Conservation (phyloP, 2,888 invertebrate species). For the Polia nebulosa region DNA sequence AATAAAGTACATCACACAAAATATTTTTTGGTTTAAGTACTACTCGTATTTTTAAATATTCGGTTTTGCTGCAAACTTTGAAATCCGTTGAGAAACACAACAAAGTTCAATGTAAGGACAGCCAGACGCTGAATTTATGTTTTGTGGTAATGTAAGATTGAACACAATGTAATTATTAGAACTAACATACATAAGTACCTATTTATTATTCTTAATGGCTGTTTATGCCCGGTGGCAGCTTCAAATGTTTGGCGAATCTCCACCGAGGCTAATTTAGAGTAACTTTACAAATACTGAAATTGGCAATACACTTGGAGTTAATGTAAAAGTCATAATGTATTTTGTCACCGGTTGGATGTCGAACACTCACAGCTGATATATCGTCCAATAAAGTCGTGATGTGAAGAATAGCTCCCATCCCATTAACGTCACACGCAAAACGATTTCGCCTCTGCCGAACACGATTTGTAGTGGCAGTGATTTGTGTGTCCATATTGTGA, state of each 20-base stretch:
- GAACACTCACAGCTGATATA: constrained; percentile 77
- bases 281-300: constrained; percentile 29
- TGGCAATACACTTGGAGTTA: constrained; percentile 39
- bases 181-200: too few relatives aligned
- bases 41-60: too few relatives aligned
- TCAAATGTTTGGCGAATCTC: background rate
- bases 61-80: too few relatives aligned
- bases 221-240: background rate
- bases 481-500: constrained; percentile 81
- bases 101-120: constrained; percentile 20
- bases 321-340: constrained; percentile 61
- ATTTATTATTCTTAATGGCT: constrained; percentile 22
- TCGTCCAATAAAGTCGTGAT: constrained; percentile 84
- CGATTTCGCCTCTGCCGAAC: constrained; percentile 78
- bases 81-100: constrained; percentile 35
- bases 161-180: constrained; percentile 23
- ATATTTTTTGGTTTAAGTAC: too few relatives aligned
- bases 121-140: constrained; percentile 7
- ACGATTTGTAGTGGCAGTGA: constrained; percentile 83
- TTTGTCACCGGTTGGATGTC: constrained; percentile 58
- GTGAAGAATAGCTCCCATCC: constrained; percentile 85
- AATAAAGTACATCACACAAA: too few relatives aligned
- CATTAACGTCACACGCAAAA: constrained; percentile 86
- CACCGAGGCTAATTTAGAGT: constrained; percentile 20
- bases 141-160: constrained; percentile 5